Conservation (phyloP, 23 tunicate species). For the Trididemnum miniatum region DNA sequence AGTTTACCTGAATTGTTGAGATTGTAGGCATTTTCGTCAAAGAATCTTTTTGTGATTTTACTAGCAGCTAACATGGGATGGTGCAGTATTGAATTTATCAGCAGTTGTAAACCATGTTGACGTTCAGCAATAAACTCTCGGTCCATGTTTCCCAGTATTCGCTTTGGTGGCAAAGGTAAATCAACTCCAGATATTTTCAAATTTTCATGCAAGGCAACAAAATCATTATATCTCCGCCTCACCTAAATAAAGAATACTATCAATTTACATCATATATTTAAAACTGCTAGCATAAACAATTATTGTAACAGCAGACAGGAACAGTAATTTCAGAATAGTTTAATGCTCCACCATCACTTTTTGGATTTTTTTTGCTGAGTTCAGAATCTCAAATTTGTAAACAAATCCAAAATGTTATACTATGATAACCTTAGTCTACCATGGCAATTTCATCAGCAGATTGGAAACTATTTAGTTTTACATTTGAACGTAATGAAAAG, state of each 20-base stretch:
- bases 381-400: too few species aligned
- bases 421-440: too few species aligned
- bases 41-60: slow-evolving; percentile 80
- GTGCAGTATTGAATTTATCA: slow-evolving; percentile 52
- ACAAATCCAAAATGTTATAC: too few species aligned
- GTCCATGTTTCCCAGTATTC: slow-evolving; percentile 89
- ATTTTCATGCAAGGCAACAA: slow-evolving; percentile 71
- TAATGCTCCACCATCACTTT: too few species aligned
- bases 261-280: too few species aligned
- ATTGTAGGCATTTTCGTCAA: slow-evolving; percentile 65
- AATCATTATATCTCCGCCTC: slow-evolving; percentile 84
- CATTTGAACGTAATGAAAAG: too few species aligned
- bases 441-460: too few species aligned
- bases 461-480: too few species aligned
- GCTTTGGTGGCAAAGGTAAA: slow-evolving; percentile 82
- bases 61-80: slow-evolving; percentile 82
- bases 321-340: too few species aligned
- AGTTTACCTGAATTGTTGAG: slow-evolving; percentile 55
- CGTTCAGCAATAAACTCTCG: slow-evolving; percentile 92
- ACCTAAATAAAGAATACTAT: slow-evolving; percentile 52
- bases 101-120: slow-evolving; percentile 68
- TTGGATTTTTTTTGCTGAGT: too few species aligned
- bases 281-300: too few species aligned
- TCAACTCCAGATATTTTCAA: slow-evolving; percentile 75
- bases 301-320: too few species aligned